phyloP scores from a whole-genome alignment of 2,888 invertebrate species.

The Erebia aethiops region DNA sequence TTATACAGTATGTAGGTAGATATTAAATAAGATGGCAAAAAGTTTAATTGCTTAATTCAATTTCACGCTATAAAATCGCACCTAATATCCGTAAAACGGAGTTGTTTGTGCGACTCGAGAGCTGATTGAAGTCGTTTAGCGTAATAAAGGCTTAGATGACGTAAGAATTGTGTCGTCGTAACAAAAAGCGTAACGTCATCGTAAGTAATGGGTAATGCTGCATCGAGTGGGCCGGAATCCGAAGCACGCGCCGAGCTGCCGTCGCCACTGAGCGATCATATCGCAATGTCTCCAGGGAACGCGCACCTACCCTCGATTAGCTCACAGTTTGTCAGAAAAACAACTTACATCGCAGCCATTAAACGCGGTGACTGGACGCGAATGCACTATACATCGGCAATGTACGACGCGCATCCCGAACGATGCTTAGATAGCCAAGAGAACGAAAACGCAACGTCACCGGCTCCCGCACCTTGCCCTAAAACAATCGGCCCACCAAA shows the following conservation, averaged over 20 bases:
- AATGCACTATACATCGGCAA: constrained; percentile 48
- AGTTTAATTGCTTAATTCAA: constrained; percentile 42
- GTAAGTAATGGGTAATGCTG: constrained; percentile 76
- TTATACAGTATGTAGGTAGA: neutral
- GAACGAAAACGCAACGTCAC: constrained; percentile 66
- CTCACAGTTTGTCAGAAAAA: constrained; percentile 41
- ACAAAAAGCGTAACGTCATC: constrained; percentile 75
- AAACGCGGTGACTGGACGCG: constrained; percentile 49
- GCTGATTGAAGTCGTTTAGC: constrained; percentile 72
- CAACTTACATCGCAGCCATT: constrained; percentile 56
- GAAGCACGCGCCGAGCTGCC: constrained; percentile 77
- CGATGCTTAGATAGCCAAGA: constrained; percentile 47
- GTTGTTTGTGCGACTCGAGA: constrained; percentile 68
- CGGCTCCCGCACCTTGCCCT: constrained; percentile 68
- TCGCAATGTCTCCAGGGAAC: constrained; percentile 74
- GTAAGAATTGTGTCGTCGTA: constrained; percentile 60
- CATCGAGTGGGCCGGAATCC: constrained; percentile 64
- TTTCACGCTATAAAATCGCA: constrained; percentile 52
- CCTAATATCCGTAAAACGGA: constrained; percentile 54
- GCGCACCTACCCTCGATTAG: constrained; percentile 52
- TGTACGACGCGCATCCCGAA: constrained; percentile 52
- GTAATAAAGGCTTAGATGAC: constrained; percentile 71
- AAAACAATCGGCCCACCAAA: constrained; percentile 72
- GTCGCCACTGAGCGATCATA: constrained; percentile 68
- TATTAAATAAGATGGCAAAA: constrained; percentile 1